A percentile compares a stretch with the other conserved stretches of the same genome.
Conservation (phyloP, 1,140 invertebrate species). For the Apis florea region DNA sequence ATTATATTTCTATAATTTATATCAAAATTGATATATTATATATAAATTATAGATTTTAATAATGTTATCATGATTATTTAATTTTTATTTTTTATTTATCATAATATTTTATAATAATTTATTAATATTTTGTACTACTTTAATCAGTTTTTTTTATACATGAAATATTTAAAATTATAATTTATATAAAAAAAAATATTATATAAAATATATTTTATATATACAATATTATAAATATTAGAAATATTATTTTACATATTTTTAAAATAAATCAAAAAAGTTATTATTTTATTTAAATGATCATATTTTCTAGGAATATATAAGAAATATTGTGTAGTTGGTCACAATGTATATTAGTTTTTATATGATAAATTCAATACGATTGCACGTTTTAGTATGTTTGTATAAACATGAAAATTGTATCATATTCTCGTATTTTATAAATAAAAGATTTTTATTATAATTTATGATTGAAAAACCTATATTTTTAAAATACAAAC, state of each 20-base stretch:
- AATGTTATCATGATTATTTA: too few relatives aligned
- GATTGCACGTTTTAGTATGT: background rate
- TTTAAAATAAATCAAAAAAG: background rate
- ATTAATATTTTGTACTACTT: background rate
- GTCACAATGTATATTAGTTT: constrained; percentile 18
- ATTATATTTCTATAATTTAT: too few relatives aligned
- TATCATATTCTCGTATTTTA: background rate
- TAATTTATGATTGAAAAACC: constrained; percentile 37
- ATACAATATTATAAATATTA: too few relatives aligned
- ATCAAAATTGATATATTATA: too few relatives aligned
- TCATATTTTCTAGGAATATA: background rate
- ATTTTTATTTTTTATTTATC: too few relatives aligned
- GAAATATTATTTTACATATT: background rate
- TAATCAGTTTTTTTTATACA: background rate
- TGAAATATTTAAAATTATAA: background rate
- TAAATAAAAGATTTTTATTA: background rate
- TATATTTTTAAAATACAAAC: constrained; percentile 58
- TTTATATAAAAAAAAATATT: background rate
- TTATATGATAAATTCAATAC: background rate
- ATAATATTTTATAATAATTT: too few relatives aligned
- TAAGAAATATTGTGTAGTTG: background rate
- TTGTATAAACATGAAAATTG: constrained; percentile 37
- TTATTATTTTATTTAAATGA: background rate
- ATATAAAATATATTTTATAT: background rate
- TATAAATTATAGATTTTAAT: too few relatives aligned